These are phyloP conservation scores for Hirtodrosophila cameraria DNA, from an alignment of 2,888 invertebrate species.

Conservation along the genomic window DNA sequence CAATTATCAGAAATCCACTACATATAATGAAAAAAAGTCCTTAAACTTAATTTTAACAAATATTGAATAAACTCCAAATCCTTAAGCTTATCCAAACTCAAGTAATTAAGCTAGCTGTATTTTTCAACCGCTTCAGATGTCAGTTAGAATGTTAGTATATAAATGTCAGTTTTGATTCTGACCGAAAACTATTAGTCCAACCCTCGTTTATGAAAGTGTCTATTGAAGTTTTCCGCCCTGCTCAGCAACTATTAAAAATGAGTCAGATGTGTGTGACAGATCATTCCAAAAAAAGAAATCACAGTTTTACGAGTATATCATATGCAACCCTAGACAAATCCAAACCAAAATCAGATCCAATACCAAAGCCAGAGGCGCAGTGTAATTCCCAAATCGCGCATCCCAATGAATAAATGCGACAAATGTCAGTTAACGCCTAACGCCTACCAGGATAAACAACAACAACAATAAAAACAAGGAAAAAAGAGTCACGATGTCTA, in stretches of 20 bases:
- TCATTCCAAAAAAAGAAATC: constrained; percentile 57
- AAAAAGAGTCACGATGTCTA: constrained; percentile 60
- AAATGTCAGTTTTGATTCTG: no score
- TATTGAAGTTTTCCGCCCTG: constrained; percentile 14
- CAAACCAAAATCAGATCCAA: constrained; percentile 9
- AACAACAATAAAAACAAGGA: constrained; percentile 6
- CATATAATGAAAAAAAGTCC: no score
- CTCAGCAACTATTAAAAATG: constrained; percentile 47
- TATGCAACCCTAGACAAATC: constrained; percentile 8
- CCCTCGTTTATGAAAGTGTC: no score
- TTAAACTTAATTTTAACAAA: no score
- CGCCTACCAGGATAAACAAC: constrained; percentile 60
- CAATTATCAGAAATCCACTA: no score
- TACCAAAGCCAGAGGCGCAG: constrained; percentile 8
- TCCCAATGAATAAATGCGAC: constrained; percentile 72
- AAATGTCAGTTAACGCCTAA: constrained; percentile 77
- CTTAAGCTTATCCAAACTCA: no score
- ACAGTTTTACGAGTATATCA: constrained; percentile 25
- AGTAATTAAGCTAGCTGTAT: no score
- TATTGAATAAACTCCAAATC: no score
- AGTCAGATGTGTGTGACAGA: constrained; percentile 62
- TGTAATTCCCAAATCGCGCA: constrained; percentile 23
- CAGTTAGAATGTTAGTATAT: no score
- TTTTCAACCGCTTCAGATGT: no score
- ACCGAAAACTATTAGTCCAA: no score